Conservation (phyloP, 2,888 invertebrate genomes). For the Amphipyra berbera region DNA sequence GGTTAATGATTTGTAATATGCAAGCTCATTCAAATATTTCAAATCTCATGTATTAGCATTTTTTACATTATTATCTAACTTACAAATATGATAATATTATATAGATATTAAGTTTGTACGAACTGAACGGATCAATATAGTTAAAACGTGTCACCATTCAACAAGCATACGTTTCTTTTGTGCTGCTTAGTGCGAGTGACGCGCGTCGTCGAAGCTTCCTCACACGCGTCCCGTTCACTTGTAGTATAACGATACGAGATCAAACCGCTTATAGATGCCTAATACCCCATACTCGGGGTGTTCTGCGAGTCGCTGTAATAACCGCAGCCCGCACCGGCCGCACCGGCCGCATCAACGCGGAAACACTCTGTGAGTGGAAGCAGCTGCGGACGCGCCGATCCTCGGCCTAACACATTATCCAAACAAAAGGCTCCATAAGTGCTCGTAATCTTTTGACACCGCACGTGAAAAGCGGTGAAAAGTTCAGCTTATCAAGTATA, state of each 20-base stretch:
- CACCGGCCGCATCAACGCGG: too few species aligned
- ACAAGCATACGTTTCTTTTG: too few species aligned
- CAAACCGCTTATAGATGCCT: neutral
- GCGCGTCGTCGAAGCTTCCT: neutral
- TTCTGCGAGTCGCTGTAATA: neutral
- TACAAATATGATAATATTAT: too few species aligned
- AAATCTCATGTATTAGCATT: too few species aligned
- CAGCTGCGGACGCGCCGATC: too few species aligned
- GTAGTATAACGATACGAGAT: neutral
- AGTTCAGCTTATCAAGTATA: neutral
- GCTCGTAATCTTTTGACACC: neutral
- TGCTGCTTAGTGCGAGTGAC: neutral
- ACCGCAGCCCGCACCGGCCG: neutral
- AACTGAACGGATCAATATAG: too few species aligned
- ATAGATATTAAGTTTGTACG: too few species aligned
- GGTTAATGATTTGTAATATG: too few species aligned
- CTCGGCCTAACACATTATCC: neutral
- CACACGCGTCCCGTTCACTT: neutral
- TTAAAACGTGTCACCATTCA: too few species aligned
- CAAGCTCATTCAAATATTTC: too few species aligned
- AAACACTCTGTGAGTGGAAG: too few species aligned
- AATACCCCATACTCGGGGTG: neutral
- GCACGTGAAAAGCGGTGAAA: neutral
- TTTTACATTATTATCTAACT: too few species aligned
- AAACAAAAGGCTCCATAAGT: neutral